A percentile compares a stretch with the other conserved stretches of the same genome.
Conservation (phyloP, 2,797 vertebrate species). For the Sebastes kiyomatsui region DNA sequence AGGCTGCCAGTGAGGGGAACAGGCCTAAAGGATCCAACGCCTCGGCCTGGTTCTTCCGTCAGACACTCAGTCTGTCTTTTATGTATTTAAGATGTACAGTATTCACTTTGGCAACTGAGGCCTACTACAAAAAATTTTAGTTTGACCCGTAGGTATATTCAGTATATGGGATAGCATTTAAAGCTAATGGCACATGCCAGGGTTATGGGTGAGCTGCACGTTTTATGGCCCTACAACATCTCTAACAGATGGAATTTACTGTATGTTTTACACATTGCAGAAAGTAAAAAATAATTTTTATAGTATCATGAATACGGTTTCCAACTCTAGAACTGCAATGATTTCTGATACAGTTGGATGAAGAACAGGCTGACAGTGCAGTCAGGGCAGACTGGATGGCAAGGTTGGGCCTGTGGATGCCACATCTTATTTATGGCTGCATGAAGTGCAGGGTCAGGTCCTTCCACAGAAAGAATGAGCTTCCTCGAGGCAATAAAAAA, state of each 20-base stretch:
- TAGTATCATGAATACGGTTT: conserved; percentile 7
- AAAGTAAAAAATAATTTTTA: conserved; percentile 15
- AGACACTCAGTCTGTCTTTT: conserved; percentile 26
- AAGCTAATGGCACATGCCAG: neutral
- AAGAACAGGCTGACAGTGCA: conserved; percentile 56
- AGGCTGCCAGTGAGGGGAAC: conserved; percentile 55
- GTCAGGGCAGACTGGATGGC: conserved; percentile 54
- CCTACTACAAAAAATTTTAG: neutral
- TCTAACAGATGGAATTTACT: neutral
- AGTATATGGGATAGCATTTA: neutral
- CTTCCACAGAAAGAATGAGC: conserved; percentile 68
- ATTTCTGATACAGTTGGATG: conserved; percentile 23
- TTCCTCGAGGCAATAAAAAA: conserved; percentile 72
- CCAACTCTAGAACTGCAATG: neutral
- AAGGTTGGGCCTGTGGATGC: conserved; percentile 58
- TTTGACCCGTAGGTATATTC: neutral
- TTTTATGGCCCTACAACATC: neutral
- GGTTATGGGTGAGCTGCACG: neutral
- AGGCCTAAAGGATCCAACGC: conserved; percentile 52
- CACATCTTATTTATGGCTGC: conserved; percentile 78
- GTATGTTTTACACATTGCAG: neutral
- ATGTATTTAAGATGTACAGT: conserved; percentile 21
- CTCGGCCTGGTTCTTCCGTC: conserved; percentile 50
- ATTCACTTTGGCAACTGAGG: neutral
- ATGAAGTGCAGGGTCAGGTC: conserved; percentile 79